phyloP scores from a whole-genome alignment of 2,888 invertebrate genomes.

The Formica aserva region DNA sequence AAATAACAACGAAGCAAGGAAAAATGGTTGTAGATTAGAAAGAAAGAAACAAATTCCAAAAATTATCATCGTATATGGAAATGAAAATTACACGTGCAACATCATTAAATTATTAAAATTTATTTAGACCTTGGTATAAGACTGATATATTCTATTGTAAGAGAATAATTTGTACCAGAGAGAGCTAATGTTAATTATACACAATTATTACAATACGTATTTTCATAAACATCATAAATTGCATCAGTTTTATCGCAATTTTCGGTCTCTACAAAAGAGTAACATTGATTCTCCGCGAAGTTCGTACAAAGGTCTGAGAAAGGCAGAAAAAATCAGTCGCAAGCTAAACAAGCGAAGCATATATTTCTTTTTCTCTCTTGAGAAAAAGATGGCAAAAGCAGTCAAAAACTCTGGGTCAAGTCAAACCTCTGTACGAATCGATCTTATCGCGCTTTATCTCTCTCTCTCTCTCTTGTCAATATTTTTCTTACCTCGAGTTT shows the following conservation, averaged over 20 bases:
- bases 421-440: constrained; percentile 53
- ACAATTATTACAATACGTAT: neutral
- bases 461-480: constrained; percentile 15
- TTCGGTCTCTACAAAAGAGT: neutral
- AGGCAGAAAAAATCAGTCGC: constrained; percentile 15
- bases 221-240: neutral
- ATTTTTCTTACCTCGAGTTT: constrained; percentile 82
- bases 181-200: neutral
- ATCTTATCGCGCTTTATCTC: constrained; percentile 35
- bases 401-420: neutral
- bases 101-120: neutral
- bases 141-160: neutral
- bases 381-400: constrained; percentile 12
- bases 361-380: neutral
- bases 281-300: neutral
- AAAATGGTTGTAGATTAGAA: neutral
- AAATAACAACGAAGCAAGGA: constrained; percentile 10
- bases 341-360: constrained; percentile 26
- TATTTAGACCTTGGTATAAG: neutral
- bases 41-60: neutral
- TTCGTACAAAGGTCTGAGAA: constrained; percentile 52
- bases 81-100: neutral
- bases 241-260: neutral
- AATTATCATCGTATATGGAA: neutral
- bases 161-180: neutral